A percentile compares a stretch with the other conserved stretches of the same genome.
phyloP scores from a whole-genome alignment of 2,888 invertebrate species.

The Tetropium fuscum region DNA sequence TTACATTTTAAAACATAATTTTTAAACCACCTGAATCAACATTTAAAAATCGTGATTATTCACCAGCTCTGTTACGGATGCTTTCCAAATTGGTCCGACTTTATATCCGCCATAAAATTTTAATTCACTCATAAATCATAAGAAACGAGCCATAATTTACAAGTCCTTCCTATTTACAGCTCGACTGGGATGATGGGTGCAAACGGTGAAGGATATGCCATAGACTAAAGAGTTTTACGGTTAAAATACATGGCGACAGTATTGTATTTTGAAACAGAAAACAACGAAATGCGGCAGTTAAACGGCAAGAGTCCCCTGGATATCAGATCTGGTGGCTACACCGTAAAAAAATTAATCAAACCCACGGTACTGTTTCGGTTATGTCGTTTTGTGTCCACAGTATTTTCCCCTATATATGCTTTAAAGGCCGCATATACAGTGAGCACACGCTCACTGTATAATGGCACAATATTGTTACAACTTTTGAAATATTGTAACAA shows the following conservation, averaged over 20 bases:
- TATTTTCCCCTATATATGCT: too few species aligned
- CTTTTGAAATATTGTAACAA: too few species aligned
- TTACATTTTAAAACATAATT: not conserved
- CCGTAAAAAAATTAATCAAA: not conserved
- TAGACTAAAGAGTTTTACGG: slow-evolving; percentile 2
- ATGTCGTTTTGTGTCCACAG: too few species aligned
- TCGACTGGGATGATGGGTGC: slow-evolving; percentile 12
- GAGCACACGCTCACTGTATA: too few species aligned
- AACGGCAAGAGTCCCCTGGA: not conserved
- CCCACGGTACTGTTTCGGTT: too few species aligned
- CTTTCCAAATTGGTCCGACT: slow-evolving; percentile 1
- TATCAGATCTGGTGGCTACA: not conserved
- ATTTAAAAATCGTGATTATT: not conserved
- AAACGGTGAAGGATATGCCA: slow-evolving; percentile 5
- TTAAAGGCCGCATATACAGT: too few species aligned
- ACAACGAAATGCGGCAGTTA: not conserved
- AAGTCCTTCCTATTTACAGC: slow-evolving; percentile 14
- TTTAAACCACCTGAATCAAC: not conserved
- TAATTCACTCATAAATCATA: slow-evolving; percentile 11
- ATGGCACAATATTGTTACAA: too few species aligned
- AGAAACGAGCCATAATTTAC: slow-evolving; percentile 6
- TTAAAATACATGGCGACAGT: slow-evolving; percentile 8
- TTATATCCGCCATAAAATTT: slow-evolving; percentile 12
- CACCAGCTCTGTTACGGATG: not conserved
- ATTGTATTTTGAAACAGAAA: slow-evolving; percentile 7